A percentile compares a stretch with the other conserved stretches of the same genome.
These are phyloP conservation scores for Fundulus diaphanus DNA, from an alignment of 2,797 vertebrate species.

Conservation along the genomic window DNA sequence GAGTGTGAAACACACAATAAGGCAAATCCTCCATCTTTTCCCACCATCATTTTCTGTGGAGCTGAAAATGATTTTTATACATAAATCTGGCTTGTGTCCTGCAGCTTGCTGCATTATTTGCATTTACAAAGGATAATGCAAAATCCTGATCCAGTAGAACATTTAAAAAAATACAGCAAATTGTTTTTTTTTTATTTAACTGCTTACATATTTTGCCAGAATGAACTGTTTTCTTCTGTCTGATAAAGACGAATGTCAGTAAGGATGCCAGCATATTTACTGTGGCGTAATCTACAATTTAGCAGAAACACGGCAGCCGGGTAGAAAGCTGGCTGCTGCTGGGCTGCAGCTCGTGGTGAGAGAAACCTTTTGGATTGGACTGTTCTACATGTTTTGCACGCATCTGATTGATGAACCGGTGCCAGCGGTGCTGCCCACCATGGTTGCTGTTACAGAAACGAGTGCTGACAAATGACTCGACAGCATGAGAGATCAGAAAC, in stretches of 20 bases:
- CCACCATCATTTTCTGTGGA: constrained; percentile 19
- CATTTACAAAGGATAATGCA: constrained; percentile 48
- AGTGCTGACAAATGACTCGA: constrained; percentile 65
- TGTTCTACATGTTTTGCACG: constrained; percentile 60
- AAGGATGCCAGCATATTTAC: background rate
- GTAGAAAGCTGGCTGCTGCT: constrained; percentile 19
- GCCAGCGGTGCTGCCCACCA: constrained; percentile 50
- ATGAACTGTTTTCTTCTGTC: constrained; percentile 35
- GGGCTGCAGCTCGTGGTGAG: constrained; percentile 25
- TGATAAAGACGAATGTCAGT: constrained; percentile 16
- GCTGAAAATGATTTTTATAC: constrained; percentile 22
- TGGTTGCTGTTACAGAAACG: constrained; percentile 46
- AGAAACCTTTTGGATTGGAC: constrained; percentile 45
- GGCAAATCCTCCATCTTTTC: constrained; percentile 10
- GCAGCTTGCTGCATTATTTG: constrained; percentile 12
- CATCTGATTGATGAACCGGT: constrained; percentile 68
- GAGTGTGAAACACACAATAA: constrained; percentile 35
- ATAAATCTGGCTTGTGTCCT: constrained; percentile 16
- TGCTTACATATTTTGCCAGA: constrained; percentile 36
- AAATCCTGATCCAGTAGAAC: constrained; percentile 1
- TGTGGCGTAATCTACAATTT: constrained; percentile 17
- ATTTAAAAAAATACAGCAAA: constrained; percentile 31
- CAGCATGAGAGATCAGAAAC: constrained; percentile 39
- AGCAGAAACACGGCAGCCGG: constrained; percentile 26
- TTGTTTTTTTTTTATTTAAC: constrained; percentile 32